Base-by-base conservation (phyloP, 2,888 invertebrate genomes). In the Xestia rhomboidea region DNA sequence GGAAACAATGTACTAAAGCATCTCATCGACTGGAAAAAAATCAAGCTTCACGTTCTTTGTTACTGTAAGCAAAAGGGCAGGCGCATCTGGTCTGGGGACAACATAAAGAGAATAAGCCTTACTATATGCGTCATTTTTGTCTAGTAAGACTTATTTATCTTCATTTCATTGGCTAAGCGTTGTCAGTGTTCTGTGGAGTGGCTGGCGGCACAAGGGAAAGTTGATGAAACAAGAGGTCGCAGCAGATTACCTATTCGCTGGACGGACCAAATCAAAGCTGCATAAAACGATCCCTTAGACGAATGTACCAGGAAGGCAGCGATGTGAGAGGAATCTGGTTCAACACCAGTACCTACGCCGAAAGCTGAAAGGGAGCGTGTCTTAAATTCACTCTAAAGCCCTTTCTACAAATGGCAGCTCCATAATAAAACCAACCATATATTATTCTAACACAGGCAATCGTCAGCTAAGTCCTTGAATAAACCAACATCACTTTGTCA, bases 401-500 rank as follows among this genome's bases (percentile, higher is more conserved):
- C n/a, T n/a, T 54, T 21, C 18, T 27, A 41, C 15, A 67, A 62
- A 49, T 63, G 46, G 6, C 13, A 54, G 24, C 24, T 15, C 7
- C 8, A n/a, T 8, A 30, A 27, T 38, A 51, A 21, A 41, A 41
- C 38, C 67, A 21, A 41, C 15, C 15, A 38, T 51, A 38, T 57
- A 76, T 63, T 80, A 67, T 82, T 69, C 30, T 38, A 69, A 60
- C 30, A 34, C 21, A 69, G 41, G 41, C 68, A 77, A 57, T 71
- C 44, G 62, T 63, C 51, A 60, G 46, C 57, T 69, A 62, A 71
- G 64, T 62, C 34, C 57, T 75, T 75, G 73, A 74, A 84, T 77
- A 84, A 84, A 81, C 82, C 30, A 85, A 85, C 74, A 82, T 10
- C 76, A 86, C 81, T 84, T 78, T 74, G 77, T 73, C 78, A 79